Evolutionary conservation across 2,888 invertebrate species (phyloP), one percentile per base, ranked within the genome.

Genomic region (Parnassius glacialis): DNA sequence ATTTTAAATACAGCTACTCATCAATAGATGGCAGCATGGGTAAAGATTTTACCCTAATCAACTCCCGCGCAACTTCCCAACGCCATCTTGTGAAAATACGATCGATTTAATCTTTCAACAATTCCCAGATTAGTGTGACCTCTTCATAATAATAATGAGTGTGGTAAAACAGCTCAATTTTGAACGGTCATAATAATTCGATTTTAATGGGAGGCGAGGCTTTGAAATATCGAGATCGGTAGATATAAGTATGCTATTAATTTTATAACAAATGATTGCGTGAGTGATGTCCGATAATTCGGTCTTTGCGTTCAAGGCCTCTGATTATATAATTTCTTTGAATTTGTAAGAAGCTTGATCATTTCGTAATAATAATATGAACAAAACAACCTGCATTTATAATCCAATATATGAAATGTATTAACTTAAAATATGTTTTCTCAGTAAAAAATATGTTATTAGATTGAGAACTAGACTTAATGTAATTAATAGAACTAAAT

Each of bases 181-280:
- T 67, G 12, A 60, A 25, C 78, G 76, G 82, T 67, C 45, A 59
- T 57, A 74, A 79, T 87, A 83, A 89, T 87, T 83, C 79, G 86
- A 85, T 85, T 88, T 86, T 89, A 89, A 89, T 89, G 79, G 79
- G 72, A 75, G 77, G 20, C 69, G 71, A 75, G 73, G 68, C 69
- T 74, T 79, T 80, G 83, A 83, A 80, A 79, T 74, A 80, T 81
- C 68, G 74, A 69, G 74, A 81, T 83, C 73, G 72, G 73, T 68
- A 71, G 73, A 80, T 75, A 75, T 75, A 76, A 77, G 78, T 72
- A 70, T 71, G 75, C 75, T 76, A 83, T 84, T 84, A 84, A 72
- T 80, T 84, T 83, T 84, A 83, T 79, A 81, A 80, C 80, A 74
- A 79, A 81, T 81, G 84, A 85, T 86, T 83, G 77, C 83, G 72